Conservation (phyloP, 2,888 invertebrate species). For the Carcina quercana region DNA sequence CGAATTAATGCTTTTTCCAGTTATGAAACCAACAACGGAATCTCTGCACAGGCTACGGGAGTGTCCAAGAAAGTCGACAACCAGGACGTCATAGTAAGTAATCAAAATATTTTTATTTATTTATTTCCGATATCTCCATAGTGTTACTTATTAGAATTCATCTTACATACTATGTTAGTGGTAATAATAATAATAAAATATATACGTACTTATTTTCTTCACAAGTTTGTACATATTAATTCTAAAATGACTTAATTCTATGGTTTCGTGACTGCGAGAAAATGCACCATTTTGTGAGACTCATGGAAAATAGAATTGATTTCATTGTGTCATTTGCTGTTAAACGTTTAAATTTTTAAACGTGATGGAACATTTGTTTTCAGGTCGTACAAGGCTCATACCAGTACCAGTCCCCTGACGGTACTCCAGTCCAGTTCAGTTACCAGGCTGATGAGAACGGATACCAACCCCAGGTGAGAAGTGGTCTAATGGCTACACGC, state of each 20-base stretch:
- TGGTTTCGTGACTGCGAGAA: too few relatives aligned
- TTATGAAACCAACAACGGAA: constrained; percentile 75
- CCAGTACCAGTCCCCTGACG: constrained; percentile 72
- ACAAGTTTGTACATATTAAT: too few relatives aligned
- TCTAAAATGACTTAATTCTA: too few relatives aligned
- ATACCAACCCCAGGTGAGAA: constrained; percentile 72
- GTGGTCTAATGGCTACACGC: too few relatives aligned
- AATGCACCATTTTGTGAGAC: too few relatives aligned
- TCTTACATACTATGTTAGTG: too few relatives aligned
- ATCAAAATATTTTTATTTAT: too few relatives aligned
- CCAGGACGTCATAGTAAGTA: constrained; percentile 32
- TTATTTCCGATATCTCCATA: too few relatives aligned
- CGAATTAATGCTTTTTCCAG: constrained; percentile 39
- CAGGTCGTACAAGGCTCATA: constrained; percentile 63
- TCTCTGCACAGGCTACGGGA: constrained; percentile 66
- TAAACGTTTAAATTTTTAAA: too few relatives aligned
- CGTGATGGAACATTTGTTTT: constrained; percentile 9
- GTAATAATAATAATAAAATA: background rate
- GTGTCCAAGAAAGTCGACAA: constrained; percentile 54
- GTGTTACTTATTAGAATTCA: too few relatives aligned
- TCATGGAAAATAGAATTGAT: too few relatives aligned
- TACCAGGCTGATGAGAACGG: constrained; percentile 81
- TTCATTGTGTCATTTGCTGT: too few relatives aligned
- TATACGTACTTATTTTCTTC: background rate
- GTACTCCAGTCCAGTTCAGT: constrained; percentile 64